Base-by-base conservation (phyloP, 2,797 vertebrate genomes). In the Galago senegalensis region DNA sequence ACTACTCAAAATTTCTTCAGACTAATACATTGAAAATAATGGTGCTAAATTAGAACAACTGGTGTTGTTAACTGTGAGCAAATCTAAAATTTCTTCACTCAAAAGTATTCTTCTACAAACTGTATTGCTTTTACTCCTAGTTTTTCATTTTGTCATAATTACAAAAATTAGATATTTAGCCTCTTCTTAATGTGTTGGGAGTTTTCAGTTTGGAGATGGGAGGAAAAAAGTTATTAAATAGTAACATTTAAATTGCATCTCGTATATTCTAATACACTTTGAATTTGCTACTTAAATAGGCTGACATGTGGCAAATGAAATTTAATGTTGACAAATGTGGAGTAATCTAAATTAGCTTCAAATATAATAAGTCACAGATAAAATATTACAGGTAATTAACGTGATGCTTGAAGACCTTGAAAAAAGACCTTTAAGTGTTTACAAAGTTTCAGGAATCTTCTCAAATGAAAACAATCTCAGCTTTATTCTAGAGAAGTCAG, bases 251-350 rank as follows among this genome's bases (percentile, higher is more conserved):
- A 93, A 85, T 89, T 91, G 29, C 29, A 72, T 84, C n/a, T 61
- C 83, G 17, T 58, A n/a, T 37, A 94, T 87, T 87, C 75, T 89
- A 91, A 89, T 76, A 84, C 9, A 86, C 58, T 72, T 81, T 83
- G 53, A 69, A 72, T 93, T 72, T 96, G n/a, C 72, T 86, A 21
- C 65, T 94, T 96, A 89, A 93, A 60, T 88, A 80, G 87, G 87
- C 17, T 92, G 69, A 91, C 93, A 91, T 97, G 93, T 95, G 84
- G 83, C 93, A 97, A 97, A 97, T 97, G 89, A 94, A 97, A 97
- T 97, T 96, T 95, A 97, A 92, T 93, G 75, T 93, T 87, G 67
- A 97, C 63, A 97, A 94, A 85, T 91, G 67, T 87, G 84, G 76
- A 94, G 34, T 82, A 94, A 97, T 89, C 25, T 53, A 94, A 86